Percentiles rank a stretch among this genome's conserved stretches.
Evolutionary conservation across 1,140 invertebrate species (phyloP).

Genomic region (Nephotettix cincticeps): DNA sequence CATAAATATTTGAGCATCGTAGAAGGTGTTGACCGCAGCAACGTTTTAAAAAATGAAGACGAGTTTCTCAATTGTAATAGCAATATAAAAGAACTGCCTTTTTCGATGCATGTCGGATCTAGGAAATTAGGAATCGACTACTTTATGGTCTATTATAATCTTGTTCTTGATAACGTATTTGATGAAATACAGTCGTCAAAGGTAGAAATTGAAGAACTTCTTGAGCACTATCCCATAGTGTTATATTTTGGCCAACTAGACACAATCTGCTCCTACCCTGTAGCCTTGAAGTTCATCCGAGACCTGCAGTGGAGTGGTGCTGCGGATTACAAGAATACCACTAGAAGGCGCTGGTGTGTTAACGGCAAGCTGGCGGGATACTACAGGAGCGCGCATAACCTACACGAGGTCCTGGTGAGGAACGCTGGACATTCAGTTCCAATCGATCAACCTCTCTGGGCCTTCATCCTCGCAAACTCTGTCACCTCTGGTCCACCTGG

Average conservation of each 20-base stretch:
- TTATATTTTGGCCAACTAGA: constrained; percentile 78
- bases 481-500: no score
- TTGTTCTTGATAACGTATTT: background rate
- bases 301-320: constrained; percentile 64
- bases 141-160: background rate
- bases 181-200: constrained; percentile 79
- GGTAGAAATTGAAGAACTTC: constrained; percentile 67
- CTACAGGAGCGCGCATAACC: no score
- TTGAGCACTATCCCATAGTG: constrained; percentile 65
- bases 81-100: background rate
- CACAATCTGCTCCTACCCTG: constrained; percentile 77
- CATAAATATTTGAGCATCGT: no score
- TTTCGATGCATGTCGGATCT: background rate
- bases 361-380: no score
- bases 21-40: no score
- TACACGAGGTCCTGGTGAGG: no score
- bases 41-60: background rate
- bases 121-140: background rate
- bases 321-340: constrained; percentile 62
- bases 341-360: constrained; percentile 49
- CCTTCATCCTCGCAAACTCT: no score
- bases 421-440: no score
- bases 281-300: constrained; percentile 66
- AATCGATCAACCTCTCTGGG: no score
- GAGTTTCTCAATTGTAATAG: background rate